Evolutionary conservation across 2,888 invertebrate species (phyloP), one percentile per base, ranked within the genome.

Genomic region (Diarsia rubi): DNA sequence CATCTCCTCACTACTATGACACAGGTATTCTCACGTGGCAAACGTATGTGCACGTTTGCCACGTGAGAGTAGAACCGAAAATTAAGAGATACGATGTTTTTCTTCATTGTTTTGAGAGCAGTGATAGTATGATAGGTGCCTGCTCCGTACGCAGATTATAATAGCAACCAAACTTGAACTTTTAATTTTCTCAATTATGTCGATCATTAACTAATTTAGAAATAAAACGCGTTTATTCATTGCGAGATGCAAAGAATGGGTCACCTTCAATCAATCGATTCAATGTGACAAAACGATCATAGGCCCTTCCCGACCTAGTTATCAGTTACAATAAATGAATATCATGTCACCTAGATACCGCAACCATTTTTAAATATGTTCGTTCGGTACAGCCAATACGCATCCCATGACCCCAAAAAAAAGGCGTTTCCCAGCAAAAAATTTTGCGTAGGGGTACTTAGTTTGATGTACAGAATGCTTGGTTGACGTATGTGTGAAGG

Each of bases 191-290:
- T n/a, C n/a, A n/a, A n/a, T n/a, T n/a, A n/a, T n/a, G n/a, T n/a
- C n/a, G n/a, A n/a, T 21, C 2, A 49, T 49, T 21, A 21, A 49
- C n/a, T n/a, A 31, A 31, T 49, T 52, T n/a, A 12, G 52, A 54
- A 54, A 54, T 9, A 49, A 49, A 49, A 49, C 49, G 44, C 44
- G 19, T 47, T 47, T 4, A 11, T n/a, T n/a, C 12, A 52, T n/a
- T 52, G 52, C n/a, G 65, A 16, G 16, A 12, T 66, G 21, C n/a
- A 66, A 69, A 44, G 49, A 69, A n/a, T 49, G 24, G 21, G 21
- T 70, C 42, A 54, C 27, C 4, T 49, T 27, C n/a, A 14, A 71
- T 72, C 44, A 37, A 69, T n/a, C n/a, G 52, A 44, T 8, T 54
- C 52, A 11, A 5, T 2, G 2, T 31, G 54, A 54, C 27, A 45